Evolutionary conservation across 2,888 invertebrate species (phyloP), one percentile per base, ranked within the genome.

Genomic region (Drosophila mimetica): DNA sequence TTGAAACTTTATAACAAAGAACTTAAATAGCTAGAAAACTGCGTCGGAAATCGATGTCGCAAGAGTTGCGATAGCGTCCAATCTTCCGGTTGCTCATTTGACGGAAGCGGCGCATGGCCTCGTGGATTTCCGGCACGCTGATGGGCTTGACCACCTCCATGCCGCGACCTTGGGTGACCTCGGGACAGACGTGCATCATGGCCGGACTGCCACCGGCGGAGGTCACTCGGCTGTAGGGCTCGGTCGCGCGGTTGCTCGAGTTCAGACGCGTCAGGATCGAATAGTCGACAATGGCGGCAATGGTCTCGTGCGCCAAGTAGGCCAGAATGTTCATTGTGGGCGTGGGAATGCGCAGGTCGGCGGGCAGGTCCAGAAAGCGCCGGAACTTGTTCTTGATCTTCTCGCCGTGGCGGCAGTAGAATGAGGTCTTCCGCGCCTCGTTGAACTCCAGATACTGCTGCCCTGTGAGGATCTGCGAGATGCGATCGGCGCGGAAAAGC

Each of bases 271-370:
- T 95, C 48, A 97, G 90, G 71, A 97, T 94, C 0, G 96, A 95
- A 78, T 95, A 94, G 91, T 98, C 98, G 2, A 97, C 95, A 61
- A 98, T 94, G 90, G 97, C 96, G 0, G 97, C 97, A 7, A 98
- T 96, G 0, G 97, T 97, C 92, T 98, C 97, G 90, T 97, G 97
- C 0, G 97, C 97, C 75, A 97, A 93, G 89, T 97, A 98, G 47
- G 96, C 94, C 71, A 98, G 91, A 3, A 97, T 95, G 88, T 96
- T 96, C 80, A 96, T 92, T 0, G 96, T 96, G 50, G 94, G 92
- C 16, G 92, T 91, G 0, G 93, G 92, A 50, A 96, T 93, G 42
- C 93, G 94, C 18, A 95, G 89, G 73, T 95, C 95, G 36, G 93
- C 93, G 4, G 93, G 93, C 0, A 95, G 93, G 73, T 94, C 94